Evolutionary conservation across 2,888 invertebrate genomes (phyloP).

Genomic region (Netelia virgata): DNA sequence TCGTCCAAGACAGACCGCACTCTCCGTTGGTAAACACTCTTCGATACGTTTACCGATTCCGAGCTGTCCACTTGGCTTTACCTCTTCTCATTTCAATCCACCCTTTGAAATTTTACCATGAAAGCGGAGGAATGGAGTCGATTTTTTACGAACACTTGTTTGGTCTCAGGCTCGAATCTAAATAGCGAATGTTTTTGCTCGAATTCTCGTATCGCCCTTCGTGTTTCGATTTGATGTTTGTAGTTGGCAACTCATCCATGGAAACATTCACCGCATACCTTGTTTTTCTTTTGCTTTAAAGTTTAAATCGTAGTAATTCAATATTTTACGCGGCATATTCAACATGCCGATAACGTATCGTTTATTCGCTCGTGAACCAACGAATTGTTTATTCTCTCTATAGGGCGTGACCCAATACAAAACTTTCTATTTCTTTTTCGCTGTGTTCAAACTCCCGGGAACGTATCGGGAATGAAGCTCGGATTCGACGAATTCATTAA

Average conservation of each 20-base stretch:
- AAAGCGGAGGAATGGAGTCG: background rate
- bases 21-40: slow-evolving; percentile 4
- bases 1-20: background rate
- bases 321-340: no score
- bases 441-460: background rate
- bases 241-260: background rate
- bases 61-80: slow-evolving; percentile 30
- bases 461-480: background rate
- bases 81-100: background rate
- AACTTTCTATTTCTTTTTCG: no score
- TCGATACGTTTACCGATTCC: slow-evolving; percentile 37
- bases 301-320: no score
- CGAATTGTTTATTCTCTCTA: no score
- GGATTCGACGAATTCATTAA: background rate
- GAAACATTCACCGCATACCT: background rate
- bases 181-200: background rate
- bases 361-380: no score
- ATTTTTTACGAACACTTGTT: background rate
- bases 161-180: background rate
- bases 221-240: background rate
- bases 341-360: no score
- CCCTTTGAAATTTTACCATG: background rate
- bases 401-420: no score
- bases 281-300: background rate
- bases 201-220: background rate